Conservation (phyloP, 2,797 vertebrate species). For the Prunella strophiata region DNA sequence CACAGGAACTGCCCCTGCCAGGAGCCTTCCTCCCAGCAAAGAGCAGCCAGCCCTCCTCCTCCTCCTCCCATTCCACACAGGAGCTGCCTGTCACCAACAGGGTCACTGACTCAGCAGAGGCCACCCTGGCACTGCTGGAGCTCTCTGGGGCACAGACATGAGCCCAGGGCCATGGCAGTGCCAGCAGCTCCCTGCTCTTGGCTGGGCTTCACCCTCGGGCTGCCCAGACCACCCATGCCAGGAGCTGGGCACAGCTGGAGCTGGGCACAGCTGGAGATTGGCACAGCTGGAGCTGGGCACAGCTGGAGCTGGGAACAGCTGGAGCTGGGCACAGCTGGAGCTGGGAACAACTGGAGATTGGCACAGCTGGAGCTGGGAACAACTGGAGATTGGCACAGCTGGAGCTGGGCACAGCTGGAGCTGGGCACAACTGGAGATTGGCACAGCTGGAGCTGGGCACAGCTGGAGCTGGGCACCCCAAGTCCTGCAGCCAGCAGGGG, state of each 20-base stretch:
- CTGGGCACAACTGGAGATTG: background rate
- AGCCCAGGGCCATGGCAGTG: background rate
- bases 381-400: too few species aligned
- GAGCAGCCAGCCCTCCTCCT: background rate
- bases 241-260: too few species aligned
- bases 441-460: too few species aligned
- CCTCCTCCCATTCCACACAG: background rate
- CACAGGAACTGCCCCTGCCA: background rate
- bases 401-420: too few species aligned
- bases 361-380: background rate
- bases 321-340: too few species aligned
- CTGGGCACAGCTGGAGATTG: too few species aligned
- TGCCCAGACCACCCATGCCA: background rate
- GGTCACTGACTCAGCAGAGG: background rate
- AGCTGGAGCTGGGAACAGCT: background rate
- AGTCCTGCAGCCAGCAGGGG: background rate
- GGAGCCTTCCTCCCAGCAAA: background rate
- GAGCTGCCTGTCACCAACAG: background rate
- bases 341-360: too few species aligned
- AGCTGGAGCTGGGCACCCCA: fast-evolving
- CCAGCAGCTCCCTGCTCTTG: background rate
- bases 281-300: too few species aligned
- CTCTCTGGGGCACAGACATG: background rate
- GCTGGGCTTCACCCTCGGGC: background rate
- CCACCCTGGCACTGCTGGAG: background rate